A percentile compares a stretch with the other conserved stretches of the same genome.
Conservation (phyloP, 2,888 invertebrate species). For the Autographa pulchrina region DNA sequence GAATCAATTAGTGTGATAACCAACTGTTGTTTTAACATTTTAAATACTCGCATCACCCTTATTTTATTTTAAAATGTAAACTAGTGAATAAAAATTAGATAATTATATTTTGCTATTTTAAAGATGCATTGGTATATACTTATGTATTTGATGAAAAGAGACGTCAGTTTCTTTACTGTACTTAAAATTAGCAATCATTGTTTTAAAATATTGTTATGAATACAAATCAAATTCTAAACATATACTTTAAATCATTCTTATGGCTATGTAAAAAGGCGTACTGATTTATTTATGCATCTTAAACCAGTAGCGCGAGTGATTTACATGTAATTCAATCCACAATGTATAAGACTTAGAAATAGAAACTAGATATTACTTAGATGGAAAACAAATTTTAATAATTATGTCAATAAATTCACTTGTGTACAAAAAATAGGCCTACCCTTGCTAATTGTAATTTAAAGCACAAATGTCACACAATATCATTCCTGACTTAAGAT, state of each 20-base stretch:
- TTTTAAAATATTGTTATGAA: constrained; percentile 9
- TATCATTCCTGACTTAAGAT: not conserved
- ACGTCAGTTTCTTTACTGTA: constrained; percentile 28
- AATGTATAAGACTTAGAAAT: constrained; percentile 27
- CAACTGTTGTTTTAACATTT: constrained; percentile 60
- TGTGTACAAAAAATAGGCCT: constrained; percentile 3
- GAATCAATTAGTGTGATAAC: constrained; percentile 55
- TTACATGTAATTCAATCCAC: constrained; percentile 32
- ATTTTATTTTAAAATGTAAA: constrained; percentile 44
- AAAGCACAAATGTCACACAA: not conserved
- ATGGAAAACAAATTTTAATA: constrained; percentile 3
- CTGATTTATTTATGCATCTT: constrained; percentile 29
- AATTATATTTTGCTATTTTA: constrained; percentile 32
- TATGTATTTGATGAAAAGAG: not conserved
- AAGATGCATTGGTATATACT: constrained; percentile 26
- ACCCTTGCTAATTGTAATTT: not conserved
- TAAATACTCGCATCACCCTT: constrained; percentile 58
- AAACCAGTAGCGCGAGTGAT: constrained; percentile 33
- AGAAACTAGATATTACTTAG: constrained; percentile 35
- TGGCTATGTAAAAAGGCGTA: constrained; percentile 46
- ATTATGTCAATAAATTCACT: not conserved
- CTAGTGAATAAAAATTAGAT: constrained; percentile 37
- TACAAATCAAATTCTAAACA: constrained; percentile 11
- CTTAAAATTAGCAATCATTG: constrained; percentile 38
- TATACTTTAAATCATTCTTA: constrained; percentile 20